Conservation (phyloP, 2,888 invertebrate genomes). For the Sphecodes monilicornis region DNA sequence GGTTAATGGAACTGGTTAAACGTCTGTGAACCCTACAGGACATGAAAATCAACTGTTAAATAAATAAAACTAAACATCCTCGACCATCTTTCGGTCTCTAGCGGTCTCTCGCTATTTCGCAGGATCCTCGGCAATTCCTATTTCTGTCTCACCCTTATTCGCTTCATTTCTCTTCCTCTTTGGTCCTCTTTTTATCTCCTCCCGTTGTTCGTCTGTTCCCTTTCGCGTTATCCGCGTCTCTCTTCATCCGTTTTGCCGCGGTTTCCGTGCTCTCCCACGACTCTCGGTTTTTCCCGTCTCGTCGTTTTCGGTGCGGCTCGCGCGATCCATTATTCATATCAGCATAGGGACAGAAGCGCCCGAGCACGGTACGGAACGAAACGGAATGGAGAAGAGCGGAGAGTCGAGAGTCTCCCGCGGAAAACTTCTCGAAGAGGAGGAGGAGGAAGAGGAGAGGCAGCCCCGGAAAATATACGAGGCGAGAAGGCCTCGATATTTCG, state of each 20-base stretch:
- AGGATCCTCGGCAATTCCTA: neutral
- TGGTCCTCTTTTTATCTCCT: neutral
- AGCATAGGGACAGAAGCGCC: constrained; percentile 66
- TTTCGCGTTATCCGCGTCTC: neutral
- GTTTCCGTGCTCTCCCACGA: constrained; percentile 39
- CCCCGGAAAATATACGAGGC: constrained; percentile 17
- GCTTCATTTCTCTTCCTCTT: neutral
- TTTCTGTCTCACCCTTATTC: neutral
- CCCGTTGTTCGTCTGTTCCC: neutral
- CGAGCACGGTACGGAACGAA: neutral
- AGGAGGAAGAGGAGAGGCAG: neutral
- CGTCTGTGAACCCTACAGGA: neutral
- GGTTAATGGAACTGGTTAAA: neutral
- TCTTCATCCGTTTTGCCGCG: neutral
- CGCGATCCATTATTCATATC: constrained; percentile 72
- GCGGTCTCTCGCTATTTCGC: neutral
- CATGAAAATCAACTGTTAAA: neutral
- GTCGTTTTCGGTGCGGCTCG: constrained; percentile 49
- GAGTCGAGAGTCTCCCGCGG: neutral
- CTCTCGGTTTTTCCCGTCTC: constrained; percentile 39
- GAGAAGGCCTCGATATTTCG: constrained; percentile 15
- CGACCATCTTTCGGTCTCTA: too few species aligned
- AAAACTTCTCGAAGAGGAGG: constrained; percentile 22
- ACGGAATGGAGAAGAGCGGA: neutral
- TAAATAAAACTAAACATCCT: too few species aligned